Evolutionary conservation across 2,113 vertebrate genomes (phyloP).

Genomic region (Procapra przewalskii): DNA sequence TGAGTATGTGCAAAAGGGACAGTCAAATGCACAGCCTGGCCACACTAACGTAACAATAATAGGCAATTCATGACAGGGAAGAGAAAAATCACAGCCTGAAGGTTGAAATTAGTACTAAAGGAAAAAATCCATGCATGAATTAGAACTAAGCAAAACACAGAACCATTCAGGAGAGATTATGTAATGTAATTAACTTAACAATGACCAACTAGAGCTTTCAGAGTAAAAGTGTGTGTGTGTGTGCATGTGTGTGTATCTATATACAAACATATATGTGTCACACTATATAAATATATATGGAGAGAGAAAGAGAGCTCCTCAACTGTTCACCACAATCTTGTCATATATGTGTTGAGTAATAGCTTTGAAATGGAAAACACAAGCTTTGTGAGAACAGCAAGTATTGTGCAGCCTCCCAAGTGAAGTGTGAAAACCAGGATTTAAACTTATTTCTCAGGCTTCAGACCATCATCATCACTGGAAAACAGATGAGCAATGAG

Average conservation of each 20-base stretch:
- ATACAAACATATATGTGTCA: not conserved
- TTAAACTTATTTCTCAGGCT: not conserved
- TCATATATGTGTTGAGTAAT: not conserved
- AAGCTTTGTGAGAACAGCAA: not conserved
- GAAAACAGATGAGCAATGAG: not conserved
- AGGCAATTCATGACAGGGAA: not conserved
- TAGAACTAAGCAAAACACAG: not conserved
- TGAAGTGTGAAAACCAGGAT: not conserved
- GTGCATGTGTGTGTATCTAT: not conserved
- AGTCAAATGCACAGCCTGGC: not conserved
- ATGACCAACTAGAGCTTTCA: not conserved
- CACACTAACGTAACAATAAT: accelerated
- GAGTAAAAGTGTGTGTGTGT: not conserved
- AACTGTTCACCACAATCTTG: not conserved
- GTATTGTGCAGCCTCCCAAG: not conserved
- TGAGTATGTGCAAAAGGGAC: not conserved
- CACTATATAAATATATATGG: not conserved
- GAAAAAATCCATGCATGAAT: accelerated
- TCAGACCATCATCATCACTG: not conserved
- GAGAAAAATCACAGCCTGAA: accelerated
- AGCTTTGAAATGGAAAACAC: not conserved
- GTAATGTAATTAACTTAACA: not conserved
- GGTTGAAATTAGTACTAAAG: not conserved
- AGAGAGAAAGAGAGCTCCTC: not conserved
- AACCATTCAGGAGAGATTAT: not conserved